phyloP scores from a whole-genome alignment of 1,140 invertebrate species.

The Semibalanus balanoides region DNA sequence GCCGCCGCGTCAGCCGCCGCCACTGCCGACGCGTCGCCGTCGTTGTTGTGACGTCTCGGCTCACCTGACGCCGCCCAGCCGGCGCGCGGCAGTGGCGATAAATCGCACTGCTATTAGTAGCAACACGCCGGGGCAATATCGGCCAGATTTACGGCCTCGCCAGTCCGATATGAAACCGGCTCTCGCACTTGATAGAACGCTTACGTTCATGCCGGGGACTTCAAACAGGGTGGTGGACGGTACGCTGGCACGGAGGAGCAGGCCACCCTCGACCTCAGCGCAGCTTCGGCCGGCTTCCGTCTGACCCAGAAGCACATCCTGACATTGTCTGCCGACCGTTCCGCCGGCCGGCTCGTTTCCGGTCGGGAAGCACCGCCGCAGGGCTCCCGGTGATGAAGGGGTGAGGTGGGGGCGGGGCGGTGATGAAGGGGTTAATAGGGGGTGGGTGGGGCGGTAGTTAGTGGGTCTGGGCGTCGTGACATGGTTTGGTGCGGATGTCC shows the following conservation, averaged over 20 bases:
- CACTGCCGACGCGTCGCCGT: not conserved
- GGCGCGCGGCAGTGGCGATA: not conserved
- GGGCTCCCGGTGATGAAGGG: no score
- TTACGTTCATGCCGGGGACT: not conserved
- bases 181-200: not conserved
- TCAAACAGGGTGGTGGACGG: not conserved
- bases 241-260: not conserved
- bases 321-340: not conserved
- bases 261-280: no score
- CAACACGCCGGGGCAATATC: not conserved
- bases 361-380: no score
- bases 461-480: no score
- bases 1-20: no score
- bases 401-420: no score
- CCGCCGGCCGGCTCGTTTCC: not conserved
- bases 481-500: no score
- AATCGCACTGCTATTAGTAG: not conserved
- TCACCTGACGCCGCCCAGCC: not conserved
- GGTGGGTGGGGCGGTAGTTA: no score
- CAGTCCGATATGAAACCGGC: not conserved
- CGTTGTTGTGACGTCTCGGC: not conserved
- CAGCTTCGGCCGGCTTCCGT: not conserved
- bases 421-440: no score
- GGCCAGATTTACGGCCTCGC: not conserved
- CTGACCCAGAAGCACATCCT: not conserved